phyloP scores from a whole-genome alignment of 2,797 vertebrate genomes.

The Toxotes lorentzi region DNA sequence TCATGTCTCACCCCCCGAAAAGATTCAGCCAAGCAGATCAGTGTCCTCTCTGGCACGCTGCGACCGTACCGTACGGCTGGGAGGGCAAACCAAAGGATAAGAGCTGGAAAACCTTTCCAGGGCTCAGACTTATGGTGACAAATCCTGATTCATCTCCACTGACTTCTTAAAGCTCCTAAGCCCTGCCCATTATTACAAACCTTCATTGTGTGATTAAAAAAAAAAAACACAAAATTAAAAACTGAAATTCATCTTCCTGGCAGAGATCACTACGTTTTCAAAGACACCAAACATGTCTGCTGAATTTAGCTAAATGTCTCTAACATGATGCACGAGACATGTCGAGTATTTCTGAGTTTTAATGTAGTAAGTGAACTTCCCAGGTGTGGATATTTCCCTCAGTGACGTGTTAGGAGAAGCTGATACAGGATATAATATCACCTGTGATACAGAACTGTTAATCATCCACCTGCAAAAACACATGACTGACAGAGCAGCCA shows the following conservation, averaged over 20 bases:
- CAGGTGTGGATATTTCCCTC: too few species aligned
- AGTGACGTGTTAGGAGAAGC: too few species aligned
- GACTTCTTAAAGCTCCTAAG: constrained; percentile 35
- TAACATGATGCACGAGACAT: background rate
- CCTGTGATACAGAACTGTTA: too few species aligned
- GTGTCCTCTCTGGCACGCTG: constrained; percentile 47
- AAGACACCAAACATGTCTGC: background rate
- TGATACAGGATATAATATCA: background rate
- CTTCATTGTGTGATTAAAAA: background rate
- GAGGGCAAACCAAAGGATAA: constrained; percentile 27
- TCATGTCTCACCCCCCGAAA: constrained; percentile 57
- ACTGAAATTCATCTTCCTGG: background rate
- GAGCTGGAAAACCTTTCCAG: constrained; percentile 23
- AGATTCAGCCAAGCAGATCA: constrained; percentile 68
- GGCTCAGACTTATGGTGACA: constrained; percentile 33
- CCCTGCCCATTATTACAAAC: background rate
- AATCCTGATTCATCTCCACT: constrained; percentile 33
- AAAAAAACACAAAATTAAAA: background rate
- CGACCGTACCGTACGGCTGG: background rate
- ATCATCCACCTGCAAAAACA: too few species aligned
- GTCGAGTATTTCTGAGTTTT: background rate
- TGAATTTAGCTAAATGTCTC: background rate
- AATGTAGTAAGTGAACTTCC: too few species aligned
- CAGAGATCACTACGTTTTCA: background rate
- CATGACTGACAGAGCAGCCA: background rate